Base-by-base conservation (phyloP, 2,113 vertebrate genomes). In the Cyrtonyx montezumae region DNA sequence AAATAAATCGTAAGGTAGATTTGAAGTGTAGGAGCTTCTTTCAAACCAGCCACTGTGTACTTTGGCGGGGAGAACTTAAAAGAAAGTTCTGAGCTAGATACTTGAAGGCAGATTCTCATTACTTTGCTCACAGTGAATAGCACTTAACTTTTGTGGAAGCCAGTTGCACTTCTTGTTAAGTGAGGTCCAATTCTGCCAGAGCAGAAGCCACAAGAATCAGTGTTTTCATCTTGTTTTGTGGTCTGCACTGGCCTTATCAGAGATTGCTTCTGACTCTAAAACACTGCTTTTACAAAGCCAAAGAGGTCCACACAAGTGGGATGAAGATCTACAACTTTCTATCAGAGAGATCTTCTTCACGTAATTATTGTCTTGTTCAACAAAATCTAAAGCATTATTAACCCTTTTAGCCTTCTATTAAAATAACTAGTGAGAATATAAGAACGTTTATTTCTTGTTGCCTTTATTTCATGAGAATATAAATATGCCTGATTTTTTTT, bases 11-110 rank as follows among this genome's bases (percentile, higher is more conserved):
- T 6, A 59, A 79, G 71, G 81, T n/a, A 94, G 81, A 87, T 59
- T 30, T 0, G 0, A 56, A 79, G 53, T 43, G 40, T 0, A 0
- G 36, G 11, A 17, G 78, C 14, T 26, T 28, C 48, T 92, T 92
- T 90, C 63, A 91, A 77, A 82, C 37, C 34, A 37, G 62, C n/a
- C 28, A 40, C 80, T 46, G 2, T 22, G 23, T 34, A 6, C 74
- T 93, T 77, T 36, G 67, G 75, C 66, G 34, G 30, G 46, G 40
- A 77, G 8, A n/a, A 46, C 36, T 78, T 77, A 36, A 71, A 93
- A 80, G 46, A 19, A 79, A 67, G 73, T 68, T 86, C 76, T 53
- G 58, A 75, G 53, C 46, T 65, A 69, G 68, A 45, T 51, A 83
- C 48, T 71, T 61, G 43, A 85, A 90, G 71, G 59, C 12, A 36